Conservation (phyloP, 2,113 vertebrate species). For the Dromiciops gliroides region DNA sequence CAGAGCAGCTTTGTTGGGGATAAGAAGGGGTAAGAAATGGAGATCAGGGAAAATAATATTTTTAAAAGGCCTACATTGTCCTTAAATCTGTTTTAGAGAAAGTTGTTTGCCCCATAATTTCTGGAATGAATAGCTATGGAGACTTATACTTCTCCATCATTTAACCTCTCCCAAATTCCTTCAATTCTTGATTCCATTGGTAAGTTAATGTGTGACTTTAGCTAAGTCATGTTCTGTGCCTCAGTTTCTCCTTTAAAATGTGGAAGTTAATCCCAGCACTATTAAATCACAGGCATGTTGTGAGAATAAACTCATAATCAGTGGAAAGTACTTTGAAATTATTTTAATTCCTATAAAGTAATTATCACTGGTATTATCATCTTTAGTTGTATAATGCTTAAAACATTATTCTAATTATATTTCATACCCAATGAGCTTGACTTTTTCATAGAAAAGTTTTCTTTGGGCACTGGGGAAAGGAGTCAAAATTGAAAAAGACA, state of each 20-base stretch:
- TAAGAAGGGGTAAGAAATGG: neutral
- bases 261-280: neutral
- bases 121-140: neutral
- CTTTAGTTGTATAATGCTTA: slow-evolving; percentile 13
- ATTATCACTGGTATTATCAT: neutral
- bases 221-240: slow-evolving; percentile 5
- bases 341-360: slow-evolving; percentile 16
- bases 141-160: neutral
- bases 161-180: neutral
- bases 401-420: neutral
- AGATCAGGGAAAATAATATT: neutral
- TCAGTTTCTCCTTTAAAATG: neutral
- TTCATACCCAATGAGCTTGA: neutral
- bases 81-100: neutral
- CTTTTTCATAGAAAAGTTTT: slow-evolving; percentile 21
- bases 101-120: neutral
- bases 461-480: slow-evolving; percentile 1
- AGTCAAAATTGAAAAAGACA: neutral
- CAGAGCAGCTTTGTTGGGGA: slow-evolving; percentile 11
- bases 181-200: neutral
- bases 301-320: slow-evolving; percentile 28
- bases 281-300: neutral
- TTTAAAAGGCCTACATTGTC: neutral
- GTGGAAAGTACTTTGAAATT: slow-evolving; percentile 44
- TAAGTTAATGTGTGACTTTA: neutral